A percentile compares a stretch with the other conserved stretches of the same genome.
Conservation (phyloP, 2,113 vertebrate genomes). For the Erythrocercus mccallii region DNA sequence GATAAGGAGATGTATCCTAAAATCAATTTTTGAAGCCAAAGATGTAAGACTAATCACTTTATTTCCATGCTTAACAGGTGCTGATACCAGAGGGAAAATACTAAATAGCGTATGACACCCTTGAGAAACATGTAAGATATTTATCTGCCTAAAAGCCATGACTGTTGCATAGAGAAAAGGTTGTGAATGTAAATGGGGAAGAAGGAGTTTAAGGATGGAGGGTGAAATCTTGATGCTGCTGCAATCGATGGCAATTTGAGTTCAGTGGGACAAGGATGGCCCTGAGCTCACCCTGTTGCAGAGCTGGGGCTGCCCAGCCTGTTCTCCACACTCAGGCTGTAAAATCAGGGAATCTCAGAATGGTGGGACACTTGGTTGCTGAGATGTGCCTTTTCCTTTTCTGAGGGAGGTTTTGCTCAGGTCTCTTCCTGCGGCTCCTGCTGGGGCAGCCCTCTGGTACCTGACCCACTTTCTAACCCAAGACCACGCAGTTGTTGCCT, state of each 20-base stretch:
- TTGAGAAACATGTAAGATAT: conserved; percentile 53
- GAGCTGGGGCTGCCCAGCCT: neutral
- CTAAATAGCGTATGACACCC: conserved; percentile 39
- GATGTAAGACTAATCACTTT: conserved; percentile 56
- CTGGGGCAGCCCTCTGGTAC: neutral
- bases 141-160: conserved; percentile 56
- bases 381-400: neutral
- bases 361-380: neutral
- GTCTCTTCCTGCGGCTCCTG: neutral
- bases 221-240: neutral
- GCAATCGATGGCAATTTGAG: neutral
- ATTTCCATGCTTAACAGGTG: conserved; percentile 53
- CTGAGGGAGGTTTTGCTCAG: neutral
- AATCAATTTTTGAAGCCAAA: conserved; percentile 53
- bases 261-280: neutral
- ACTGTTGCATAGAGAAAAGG: conserved; percentile 7
- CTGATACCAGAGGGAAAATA: conserved; percentile 41
- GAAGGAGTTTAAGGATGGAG: neutral
- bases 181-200: conserved; percentile 21
- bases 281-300: neutral
- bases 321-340: neutral
- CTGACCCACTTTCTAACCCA: neutral
- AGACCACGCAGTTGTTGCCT: neutral
- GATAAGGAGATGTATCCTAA: conserved; percentile 16
- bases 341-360: neutral